These are phyloP conservation scores for Numenius phaeopus DNA, from an alignment of 2,797 vertebrate species.

Conservation along the genomic window DNA sequence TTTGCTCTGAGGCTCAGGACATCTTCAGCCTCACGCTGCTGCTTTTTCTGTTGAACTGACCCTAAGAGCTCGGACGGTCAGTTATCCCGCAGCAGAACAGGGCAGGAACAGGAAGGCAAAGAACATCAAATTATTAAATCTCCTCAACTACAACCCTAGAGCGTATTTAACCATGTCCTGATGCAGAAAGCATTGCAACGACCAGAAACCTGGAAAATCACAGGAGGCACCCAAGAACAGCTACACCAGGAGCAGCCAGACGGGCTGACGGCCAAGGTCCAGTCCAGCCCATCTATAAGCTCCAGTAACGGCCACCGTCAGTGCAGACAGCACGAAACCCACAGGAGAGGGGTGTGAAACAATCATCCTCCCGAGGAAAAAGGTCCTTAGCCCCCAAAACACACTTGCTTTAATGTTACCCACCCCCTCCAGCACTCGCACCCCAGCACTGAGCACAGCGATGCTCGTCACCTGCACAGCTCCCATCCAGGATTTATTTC, in stretches of 20 bases:
- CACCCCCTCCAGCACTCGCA: not conserved
- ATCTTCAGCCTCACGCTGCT: not conserved
- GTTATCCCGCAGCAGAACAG: not conserved
- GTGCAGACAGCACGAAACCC: not conserved
- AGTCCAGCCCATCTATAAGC: not conserved
- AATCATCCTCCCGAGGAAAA: not conserved
- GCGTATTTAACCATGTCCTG: not conserved
- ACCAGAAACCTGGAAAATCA: not conserved
- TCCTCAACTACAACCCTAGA: not conserved
- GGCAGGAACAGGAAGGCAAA: not conserved
- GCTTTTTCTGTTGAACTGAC: not conserved
- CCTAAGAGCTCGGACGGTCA: not conserved
- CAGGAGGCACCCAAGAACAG: not conserved
- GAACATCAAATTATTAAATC: not conserved
- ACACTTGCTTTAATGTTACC: no score
- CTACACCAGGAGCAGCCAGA: not conserved
- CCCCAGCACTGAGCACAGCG: not conserved
- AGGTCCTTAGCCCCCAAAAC: not conserved
- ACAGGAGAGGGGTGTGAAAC: not conserved
- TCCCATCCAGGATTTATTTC: not conserved
- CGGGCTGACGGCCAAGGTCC: not conserved
- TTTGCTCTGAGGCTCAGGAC: not conserved
- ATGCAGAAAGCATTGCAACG: not conserved
- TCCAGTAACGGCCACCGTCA: not conserved
- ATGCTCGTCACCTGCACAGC: not conserved